A percentile compares a stretch with the other conserved stretches of the same genome.
Evolutionary conservation across 2,888 invertebrate genomes (phyloP).

Genomic region (Chironomus riparius): DNA sequence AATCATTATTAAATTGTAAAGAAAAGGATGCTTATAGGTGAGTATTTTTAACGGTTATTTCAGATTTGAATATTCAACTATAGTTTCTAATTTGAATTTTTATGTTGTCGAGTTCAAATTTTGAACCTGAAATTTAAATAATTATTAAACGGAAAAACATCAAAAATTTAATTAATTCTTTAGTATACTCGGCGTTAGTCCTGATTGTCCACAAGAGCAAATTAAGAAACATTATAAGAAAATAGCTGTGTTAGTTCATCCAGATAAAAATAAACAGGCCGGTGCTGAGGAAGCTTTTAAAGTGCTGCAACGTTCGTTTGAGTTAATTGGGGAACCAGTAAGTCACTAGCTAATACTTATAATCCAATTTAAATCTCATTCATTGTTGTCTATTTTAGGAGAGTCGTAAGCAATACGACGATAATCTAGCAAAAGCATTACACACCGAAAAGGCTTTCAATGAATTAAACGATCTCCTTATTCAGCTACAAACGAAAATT

Average conservation of each 20-base stretch:
- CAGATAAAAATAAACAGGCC: slow-evolving; percentile 90
- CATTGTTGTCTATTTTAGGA: slow-evolving; percentile 46
- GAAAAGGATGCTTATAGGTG: slow-evolving; percentile 93
- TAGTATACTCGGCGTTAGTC: slow-evolving; percentile 79
- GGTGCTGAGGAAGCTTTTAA: slow-evolving; percentile 96
- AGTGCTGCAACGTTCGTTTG: slow-evolving; percentile 89
- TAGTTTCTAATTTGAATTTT: too few species aligned
- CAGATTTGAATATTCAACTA: too few species aligned
- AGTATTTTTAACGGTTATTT: slow-evolving; percentile 20
- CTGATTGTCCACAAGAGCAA: slow-evolving; percentile 83
- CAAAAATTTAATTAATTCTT: too few species aligned
- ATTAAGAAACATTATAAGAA: slow-evolving; percentile 89
- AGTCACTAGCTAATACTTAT: slow-evolving; percentile 37
- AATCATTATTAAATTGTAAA: slow-evolving; percentile 81
- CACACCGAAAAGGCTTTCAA: slow-evolving; percentile 82
- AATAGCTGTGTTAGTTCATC: slow-evolving; percentile 90
- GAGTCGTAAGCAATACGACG: slow-evolving; percentile 63
- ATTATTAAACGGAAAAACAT: too few species aligned
- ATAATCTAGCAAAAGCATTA: slow-evolving; percentile 62
- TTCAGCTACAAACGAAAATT: slow-evolving; percentile 86
- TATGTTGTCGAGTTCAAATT: too few species aligned
- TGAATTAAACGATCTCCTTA: slow-evolving; percentile 76
- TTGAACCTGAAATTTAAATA: too few species aligned
- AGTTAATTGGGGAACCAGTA: slow-evolving; percentile 85
- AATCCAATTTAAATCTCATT: too few species aligned